phyloP scores from a whole-genome alignment of 2,888 invertebrate species.

The Protonemura montana region DNA sequence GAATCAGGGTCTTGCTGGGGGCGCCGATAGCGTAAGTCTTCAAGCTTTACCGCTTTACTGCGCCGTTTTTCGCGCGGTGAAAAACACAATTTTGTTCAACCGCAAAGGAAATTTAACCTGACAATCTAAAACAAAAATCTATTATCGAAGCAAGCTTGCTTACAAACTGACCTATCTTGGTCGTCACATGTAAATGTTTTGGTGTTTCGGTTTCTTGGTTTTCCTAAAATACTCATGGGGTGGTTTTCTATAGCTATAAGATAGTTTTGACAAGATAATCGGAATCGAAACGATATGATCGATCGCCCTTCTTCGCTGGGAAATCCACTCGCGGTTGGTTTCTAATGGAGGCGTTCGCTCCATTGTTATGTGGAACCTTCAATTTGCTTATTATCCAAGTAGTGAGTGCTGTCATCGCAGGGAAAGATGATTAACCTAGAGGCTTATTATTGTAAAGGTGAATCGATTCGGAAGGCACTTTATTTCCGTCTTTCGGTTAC shows the following conservation, averaged over 20 bases:
- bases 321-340: neutral
- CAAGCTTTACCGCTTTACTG: too few species aligned
- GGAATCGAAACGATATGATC: neutral
- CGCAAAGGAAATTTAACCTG: too few species aligned
- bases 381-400: conserved; percentile 28
- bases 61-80: too few species aligned
- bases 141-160: too few species aligned
- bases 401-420: conserved; percentile 18
- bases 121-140: too few species aligned
- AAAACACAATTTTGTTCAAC: too few species aligned
- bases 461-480: neutral
- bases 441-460: neutral
- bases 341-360: conserved; percentile 17
- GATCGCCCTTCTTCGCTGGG: conserved; percentile 1
- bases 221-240: too few species aligned
- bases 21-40: neutral
- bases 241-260: too few species aligned
- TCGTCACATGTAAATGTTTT: too few species aligned
- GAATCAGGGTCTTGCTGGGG: neutral
- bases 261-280: conserved; percentile 36
- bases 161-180: too few species aligned
- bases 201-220: too few species aligned
- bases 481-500: neutral
- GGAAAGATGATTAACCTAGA: conserved; percentile 23
- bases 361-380: conserved; percentile 29